Evolutionary conservation across 2,797 vertebrate species (phyloP).

Genomic region (Myotis myotis): DNA sequence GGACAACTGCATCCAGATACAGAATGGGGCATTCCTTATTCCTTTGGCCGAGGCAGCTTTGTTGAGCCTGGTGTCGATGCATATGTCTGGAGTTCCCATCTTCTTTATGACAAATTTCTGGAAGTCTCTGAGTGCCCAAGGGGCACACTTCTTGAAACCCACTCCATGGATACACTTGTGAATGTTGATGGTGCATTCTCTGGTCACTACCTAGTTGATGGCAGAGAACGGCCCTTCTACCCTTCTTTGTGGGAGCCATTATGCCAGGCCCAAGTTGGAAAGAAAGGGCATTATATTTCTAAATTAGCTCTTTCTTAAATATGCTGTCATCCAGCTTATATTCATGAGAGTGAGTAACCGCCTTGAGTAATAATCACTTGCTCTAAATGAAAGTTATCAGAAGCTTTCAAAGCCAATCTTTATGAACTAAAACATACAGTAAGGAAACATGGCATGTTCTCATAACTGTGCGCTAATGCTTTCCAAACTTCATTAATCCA

Average conservation of each 20-base stretch:
- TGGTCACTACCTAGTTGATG: not conserved
- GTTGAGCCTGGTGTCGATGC: not conserved
- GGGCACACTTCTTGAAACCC: not conserved
- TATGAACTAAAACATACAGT: not conserved
- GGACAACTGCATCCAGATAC: not conserved
- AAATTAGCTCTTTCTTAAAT: not conserved
- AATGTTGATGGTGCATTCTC: not conserved
- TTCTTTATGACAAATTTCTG: not conserved
- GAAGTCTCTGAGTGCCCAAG: not conserved
- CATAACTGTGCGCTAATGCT: not conserved
- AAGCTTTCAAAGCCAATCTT: not conserved
- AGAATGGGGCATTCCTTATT: not conserved
- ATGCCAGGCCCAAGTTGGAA: not conserved
- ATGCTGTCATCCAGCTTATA: not conserved
- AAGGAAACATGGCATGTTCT: not conserved
- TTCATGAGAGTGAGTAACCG: not conserved
- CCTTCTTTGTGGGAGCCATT: not conserved
- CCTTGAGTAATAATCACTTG: not conserved
- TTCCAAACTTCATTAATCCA: not conserved
- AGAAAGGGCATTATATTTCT: not conserved
- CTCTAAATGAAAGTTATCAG: not conserved
- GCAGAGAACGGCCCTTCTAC: not conserved
- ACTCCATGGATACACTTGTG: not conserved
- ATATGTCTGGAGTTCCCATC: not conserved
- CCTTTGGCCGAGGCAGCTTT: not conserved